phyloP scores from a whole-genome alignment of 2,797 vertebrate genomes.

The Pygocentrus nattereri region DNA sequence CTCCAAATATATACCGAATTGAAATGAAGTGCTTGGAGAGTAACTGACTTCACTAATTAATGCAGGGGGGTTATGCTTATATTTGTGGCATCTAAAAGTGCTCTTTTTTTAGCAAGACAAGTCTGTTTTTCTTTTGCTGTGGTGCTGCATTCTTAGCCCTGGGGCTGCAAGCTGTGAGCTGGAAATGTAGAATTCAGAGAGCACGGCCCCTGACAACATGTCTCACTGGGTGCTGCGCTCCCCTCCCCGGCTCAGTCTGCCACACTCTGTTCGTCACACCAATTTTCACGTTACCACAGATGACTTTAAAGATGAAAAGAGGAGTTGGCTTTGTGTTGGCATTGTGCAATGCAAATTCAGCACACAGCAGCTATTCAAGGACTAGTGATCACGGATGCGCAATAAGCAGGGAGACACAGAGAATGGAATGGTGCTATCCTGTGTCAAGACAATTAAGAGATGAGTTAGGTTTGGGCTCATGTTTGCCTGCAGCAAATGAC shows the following conservation, averaged over 20 bases:
- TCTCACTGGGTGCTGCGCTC: slow-evolving; percentile 53
- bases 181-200: slow-evolving; percentile 56
- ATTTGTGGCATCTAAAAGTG: slow-evolving; percentile 32
- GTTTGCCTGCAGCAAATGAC: background rate
- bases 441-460: background rate
- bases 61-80: slow-evolving; percentile 24
- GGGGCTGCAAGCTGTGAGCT: slow-evolving; percentile 36
- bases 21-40: slow-evolving; percentile 6
- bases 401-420: background rate
- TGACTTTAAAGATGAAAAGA: slow-evolving; percentile 40
- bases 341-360: background rate
- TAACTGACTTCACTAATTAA: slow-evolving; percentile 28
- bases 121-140: slow-evolving; percentile 24
- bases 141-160: slow-evolving; percentile 19
- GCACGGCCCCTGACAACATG: slow-evolving; percentile 18
- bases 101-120: slow-evolving; percentile 23
- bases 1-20: slow-evolving; percentile 25
- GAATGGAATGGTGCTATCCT: background rate
- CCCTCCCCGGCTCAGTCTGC: slow-evolving; percentile 48
- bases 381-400: background rate
- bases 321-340: slow-evolving; percentile 53
- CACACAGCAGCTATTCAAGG: slow-evolving; percentile 1
- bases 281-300: slow-evolving; percentile 60
- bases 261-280: slow-evolving; percentile 52
- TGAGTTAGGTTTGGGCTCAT: background rate